Conservation (phyloP, 64 coral and sea anemone genomes). For the Dendronephthya gigantea region DNA sequence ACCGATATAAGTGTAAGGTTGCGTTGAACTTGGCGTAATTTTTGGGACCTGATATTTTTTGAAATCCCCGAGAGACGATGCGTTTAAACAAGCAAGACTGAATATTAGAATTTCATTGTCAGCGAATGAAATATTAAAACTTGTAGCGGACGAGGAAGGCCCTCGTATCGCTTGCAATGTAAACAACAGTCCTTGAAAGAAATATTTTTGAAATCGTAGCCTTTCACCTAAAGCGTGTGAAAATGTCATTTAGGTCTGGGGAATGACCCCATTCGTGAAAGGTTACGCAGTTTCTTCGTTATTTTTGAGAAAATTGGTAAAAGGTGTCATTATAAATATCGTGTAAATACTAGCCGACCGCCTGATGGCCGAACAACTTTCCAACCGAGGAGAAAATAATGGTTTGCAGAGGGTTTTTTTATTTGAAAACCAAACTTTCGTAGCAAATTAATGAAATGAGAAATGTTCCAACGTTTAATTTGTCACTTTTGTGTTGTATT, state of each 20-base stretch:
- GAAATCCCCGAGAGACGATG: not conserved
- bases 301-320: not conserved
- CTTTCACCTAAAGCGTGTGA: not conserved
- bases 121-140: not conserved
- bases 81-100: not conserved
- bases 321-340: not conserved
- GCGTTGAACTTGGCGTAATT: not conserved
- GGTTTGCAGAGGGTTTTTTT: no score
- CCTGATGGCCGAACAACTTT: not conserved
- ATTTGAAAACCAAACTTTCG: no score
- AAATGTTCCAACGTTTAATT: not conserved
- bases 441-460: no score
- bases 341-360: not conserved
- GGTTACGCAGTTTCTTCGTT: not conserved
- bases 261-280: not conserved
- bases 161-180: not conserved
- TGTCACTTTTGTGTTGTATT: not conserved
- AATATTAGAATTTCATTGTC: not conserved
- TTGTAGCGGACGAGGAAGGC: not conserved
- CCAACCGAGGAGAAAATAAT: no score
- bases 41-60: not conserved
- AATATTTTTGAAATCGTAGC: not conserved
- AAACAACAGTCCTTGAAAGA: not conserved
- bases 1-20: not conserved
- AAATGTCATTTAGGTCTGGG: not conserved